Base-by-base conservation (phyloP, 2,113 vertebrate species). In the Chaetodon trifascialis region DNA sequence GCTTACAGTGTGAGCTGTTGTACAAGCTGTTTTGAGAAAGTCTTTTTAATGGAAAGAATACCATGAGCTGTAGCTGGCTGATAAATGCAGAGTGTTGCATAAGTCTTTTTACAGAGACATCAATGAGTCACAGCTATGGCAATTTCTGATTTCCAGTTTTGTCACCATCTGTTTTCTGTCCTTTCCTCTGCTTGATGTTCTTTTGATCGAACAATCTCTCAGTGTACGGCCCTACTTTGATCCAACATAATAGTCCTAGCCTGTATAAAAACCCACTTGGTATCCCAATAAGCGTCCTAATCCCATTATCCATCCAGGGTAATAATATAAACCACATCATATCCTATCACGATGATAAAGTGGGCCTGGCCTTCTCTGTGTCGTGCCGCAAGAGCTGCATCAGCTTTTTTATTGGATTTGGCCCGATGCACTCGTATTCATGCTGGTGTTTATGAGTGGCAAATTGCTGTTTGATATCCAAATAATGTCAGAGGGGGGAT, bases 401-500 rank as follows among this genome's bases (percentile, higher is more conserved):
- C 42, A 47, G 68, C 82, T 67, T 83, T 79, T 85, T 85, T 81
- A 92, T 92, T 92, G 71, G 85, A 92, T 93, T 92, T 92, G 79
- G 88, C 83, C 64, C 56, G 70, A 70, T 88, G 79, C 82, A 67
- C 89, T 87, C 30, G 11, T 72, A 73, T 85, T 84, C 73, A 63
- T 84, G 77, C 72, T 79, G 79, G 55, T 93, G 84, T 92, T 91
- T 91, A 92, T 92, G 89, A 90, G 80, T 90, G 85, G 87, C 84
- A 91, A 93, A 93, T 91, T 91, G 85, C 82, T 90, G 89, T 91
- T 91, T 93, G 88, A 92, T 94, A 91, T 92, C 89, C 88, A 91
- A 91, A 92, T 92, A 92, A 91, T 80, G 75, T 89, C 34, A 74
- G 67, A 17, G 72, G 75, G 74, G 76, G 85, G 52, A 66, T 84